These are phyloP conservation scores for Calephelis nemesis DNA, from an alignment of 1,140 invertebrate genomes.

Conservation along the genomic window DNA sequence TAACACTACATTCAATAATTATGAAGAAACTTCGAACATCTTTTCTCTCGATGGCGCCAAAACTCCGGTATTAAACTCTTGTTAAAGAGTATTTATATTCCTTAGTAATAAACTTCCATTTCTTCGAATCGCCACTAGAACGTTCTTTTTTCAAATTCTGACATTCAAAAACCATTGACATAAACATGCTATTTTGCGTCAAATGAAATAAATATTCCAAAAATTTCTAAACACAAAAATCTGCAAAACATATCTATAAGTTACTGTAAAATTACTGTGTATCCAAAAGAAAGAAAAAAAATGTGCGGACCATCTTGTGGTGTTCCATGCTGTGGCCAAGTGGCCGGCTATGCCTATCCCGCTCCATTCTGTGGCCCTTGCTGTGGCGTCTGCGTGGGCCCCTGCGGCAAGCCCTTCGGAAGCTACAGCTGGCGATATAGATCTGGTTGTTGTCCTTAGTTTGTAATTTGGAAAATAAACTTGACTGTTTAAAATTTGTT, in stretches of 20 bases:
- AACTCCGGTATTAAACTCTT: no score
- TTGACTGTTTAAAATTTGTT: background rate
- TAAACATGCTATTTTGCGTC: no score
- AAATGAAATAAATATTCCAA: no score
- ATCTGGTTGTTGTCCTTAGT: conserved; percentile 29
- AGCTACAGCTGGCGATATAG: conserved; percentile 47
- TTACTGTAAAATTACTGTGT: no score
- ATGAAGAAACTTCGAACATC: no score
- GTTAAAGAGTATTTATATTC: no score
- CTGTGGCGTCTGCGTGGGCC: conserved; percentile 39
- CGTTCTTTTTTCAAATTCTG: background rate
- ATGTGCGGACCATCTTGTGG: conserved; percentile 32
- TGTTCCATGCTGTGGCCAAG: conserved; percentile 44
- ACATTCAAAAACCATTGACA: background rate
- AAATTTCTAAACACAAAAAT: no score
- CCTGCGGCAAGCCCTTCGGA: conserved; percentile 49
- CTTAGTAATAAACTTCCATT: no score
- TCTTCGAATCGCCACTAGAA: background rate
- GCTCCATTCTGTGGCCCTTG: conserved; percentile 48
- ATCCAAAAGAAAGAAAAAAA: background rate
- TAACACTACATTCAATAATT: no score
- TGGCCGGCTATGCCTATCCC: conserved; percentile 36
- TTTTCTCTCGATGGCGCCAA: no score
- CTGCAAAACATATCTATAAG: no score
- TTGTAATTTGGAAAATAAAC: background rate